Evolutionary conservation across 2,888 invertebrate species (phyloP).

Genomic region (Enoplolaimus lenunculus): DNA sequence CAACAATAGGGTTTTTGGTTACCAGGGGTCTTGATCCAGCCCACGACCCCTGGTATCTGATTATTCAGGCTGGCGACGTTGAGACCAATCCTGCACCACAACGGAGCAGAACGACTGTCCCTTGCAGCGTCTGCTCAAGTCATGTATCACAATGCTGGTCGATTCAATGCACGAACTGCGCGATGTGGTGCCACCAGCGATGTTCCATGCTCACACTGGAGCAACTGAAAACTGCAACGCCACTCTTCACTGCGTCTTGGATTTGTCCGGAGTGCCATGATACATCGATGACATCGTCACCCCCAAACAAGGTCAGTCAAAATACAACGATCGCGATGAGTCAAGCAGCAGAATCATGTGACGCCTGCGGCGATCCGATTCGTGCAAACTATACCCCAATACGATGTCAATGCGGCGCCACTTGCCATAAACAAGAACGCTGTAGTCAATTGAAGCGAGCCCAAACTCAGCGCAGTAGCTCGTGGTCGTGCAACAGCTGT

Average conservation of each 20-base stretch:
- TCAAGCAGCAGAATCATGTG: background rate
- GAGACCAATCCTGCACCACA: background rate
- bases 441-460: background rate
- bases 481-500: background rate
- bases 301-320: too few species aligned
- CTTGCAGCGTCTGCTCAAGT: background rate
- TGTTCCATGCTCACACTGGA: background rate
- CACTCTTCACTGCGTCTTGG: background rate
- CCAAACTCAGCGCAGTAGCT: background rate
- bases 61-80: slow-evolving; percentile 3
- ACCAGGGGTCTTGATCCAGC: slow-evolving; percentile 12
- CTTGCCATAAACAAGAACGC: background rate
- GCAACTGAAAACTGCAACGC: background rate
- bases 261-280: background rate
- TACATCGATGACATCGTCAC: too few species aligned
- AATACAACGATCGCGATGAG: too few species aligned
- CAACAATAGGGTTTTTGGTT: slow-evolving; percentile 1
- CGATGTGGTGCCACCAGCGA: background rate
- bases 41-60: slow-evolving; percentile 3
- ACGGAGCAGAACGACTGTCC: too few species aligned
- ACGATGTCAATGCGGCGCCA: background rate
- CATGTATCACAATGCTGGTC: background rate
- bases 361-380: background rate
- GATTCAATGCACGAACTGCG: background rate
- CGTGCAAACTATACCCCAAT: background rate